Evolutionary conservation across 2,113 vertebrate species (phyloP), one percentile per base, ranked within the genome.

Genomic region (Ophthalmolycus amberensis): DNA sequence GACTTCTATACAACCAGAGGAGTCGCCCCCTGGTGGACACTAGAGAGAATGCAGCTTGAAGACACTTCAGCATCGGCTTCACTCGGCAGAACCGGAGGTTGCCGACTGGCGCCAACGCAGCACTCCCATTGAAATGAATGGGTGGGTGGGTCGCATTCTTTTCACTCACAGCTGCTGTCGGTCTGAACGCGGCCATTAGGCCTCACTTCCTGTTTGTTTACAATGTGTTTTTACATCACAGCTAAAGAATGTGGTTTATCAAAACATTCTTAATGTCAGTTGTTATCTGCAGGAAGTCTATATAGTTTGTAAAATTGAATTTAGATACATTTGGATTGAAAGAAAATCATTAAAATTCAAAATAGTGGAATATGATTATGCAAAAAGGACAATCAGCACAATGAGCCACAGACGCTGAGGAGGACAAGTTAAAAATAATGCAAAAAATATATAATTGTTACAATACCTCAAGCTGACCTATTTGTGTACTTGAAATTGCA

Each of bases 321-420:
- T 50, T 50, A 20, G 18, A 50, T 50, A 6, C 8, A 50, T 50
- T 50, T 22, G 18, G 48, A 46, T 16, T 14, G 16, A 46, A 12
- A 34, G 34, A 34, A 34, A 34, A 34, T 34, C 34, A 34, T 34
- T 46, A 75, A 56, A 27, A 50, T 42, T 79, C 37, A 64, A 16
- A 82, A 78, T 48, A 54, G 50, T 62, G 60, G 60, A 79, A 75
- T 71, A 60, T 29, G 10, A 59, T 82, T 15, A n/a, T 16, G 20
- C 9, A 42, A 42, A 42, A 42, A 42, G 9, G 40, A 42, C 10
- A 11, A 42, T 42, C 40, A 12, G 40, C 40, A 11, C 40, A 37
- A 64, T 25, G 44, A 79, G 59, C 71, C 75, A 1, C 37, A 29
- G 27, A 48, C 40, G 12, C 44, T 16, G 14, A 46, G 44, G 46